These are phyloP conservation scores for Plectropomus leopardus DNA, from an alignment of 2,113 vertebrate genomes.

Conservation along the genomic window DNA sequence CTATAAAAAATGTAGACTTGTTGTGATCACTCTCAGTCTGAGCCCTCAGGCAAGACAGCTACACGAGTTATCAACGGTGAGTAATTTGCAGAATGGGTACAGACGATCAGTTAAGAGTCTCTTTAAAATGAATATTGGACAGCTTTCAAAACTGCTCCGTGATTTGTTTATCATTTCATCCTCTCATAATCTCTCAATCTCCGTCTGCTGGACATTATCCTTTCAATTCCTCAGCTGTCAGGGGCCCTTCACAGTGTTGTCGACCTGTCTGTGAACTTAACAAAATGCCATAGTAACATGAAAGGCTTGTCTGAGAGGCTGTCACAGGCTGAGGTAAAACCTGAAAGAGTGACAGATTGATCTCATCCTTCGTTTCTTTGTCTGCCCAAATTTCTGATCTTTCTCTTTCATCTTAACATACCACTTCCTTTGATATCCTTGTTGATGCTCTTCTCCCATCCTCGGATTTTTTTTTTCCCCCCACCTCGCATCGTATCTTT, in stretches of 20 bases:
- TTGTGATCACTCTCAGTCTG: constrained; percentile 29
- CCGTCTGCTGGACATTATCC: constrained; percentile 7
- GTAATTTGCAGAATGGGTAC: constrained; percentile 25
- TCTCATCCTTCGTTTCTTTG: constrained; percentile 19
- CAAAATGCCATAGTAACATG: constrained; percentile 21
- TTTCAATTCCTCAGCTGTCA: neutral
- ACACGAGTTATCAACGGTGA: constrained; percentile 17
- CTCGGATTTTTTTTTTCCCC: neutral
- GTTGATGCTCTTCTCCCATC: constrained; percentile 14
- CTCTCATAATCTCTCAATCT: constrained; percentile 4
- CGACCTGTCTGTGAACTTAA: constrained; percentile 33
- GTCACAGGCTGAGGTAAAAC: neutral
- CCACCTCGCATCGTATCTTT: constrained; percentile 40
- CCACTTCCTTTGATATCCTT: constrained; percentile 30
- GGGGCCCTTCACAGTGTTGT: constrained; percentile 5
- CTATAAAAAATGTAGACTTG: constrained; percentile 43
- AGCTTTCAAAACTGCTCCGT: constrained; percentile 10
- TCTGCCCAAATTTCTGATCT: neutral
- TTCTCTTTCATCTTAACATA: constrained; percentile 27
- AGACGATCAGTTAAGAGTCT: neutral
- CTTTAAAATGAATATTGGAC: constrained; percentile 21
- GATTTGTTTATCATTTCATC: constrained; percentile 35
- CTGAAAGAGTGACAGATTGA: constrained; percentile 10
- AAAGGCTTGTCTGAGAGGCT: constrained; percentile 16
- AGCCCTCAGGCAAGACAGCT: constrained; percentile 37